Base-by-base conservation (phyloP, 1,140 invertebrate genomes). In the Rhyacophila brunnea region DNA sequence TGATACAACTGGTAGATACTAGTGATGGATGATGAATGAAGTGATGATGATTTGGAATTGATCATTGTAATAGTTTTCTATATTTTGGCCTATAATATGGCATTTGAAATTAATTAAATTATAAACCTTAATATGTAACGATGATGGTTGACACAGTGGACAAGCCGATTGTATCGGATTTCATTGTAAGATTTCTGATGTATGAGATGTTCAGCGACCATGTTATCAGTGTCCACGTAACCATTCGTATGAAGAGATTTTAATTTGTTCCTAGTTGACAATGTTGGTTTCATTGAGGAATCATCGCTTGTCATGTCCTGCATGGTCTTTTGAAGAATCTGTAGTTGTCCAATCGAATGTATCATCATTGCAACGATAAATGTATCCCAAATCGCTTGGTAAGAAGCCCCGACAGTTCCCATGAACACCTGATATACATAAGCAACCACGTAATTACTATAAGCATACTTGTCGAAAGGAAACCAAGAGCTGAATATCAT, bases 401-500 rank as follows among this genome's bases (percentile, higher is more conserved):
- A 67, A 3, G 38, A 10, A 35, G 59, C 62, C 0, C 66, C 62
- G 17, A 67, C 32, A 10, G 17, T 60, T 32, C 66, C 66, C 53
- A 62, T 65, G 4, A 58, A 5, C 1, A 64, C 43, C 47, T 67
- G 66, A 18, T 65, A 59, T 1, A 44, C 36, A 34, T 65, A 67
- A 19, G 54, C 62, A 1, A 67, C 11, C 1, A 58, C 3, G 49
- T 67, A 65, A 43, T 62, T 52, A 2, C 49, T 28, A 11, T 11
- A 40, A 14, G 47, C 45, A 48, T 60, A 62, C 40, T 62, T 67
- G 20, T 67, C 62, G 38, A 67, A 67, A 10, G 66, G 66, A 60
- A 67, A 67, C 66, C 66, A 67, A 19, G 66, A 67, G 42, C 66
- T 67, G 51, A 67, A 67, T 14, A 67, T 62, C 60, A 65, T 59